These are phyloP conservation scores for Gryon sp. DNA, from an alignment of 1,140 invertebrate genomes.

Conservation along the genomic window DNA sequence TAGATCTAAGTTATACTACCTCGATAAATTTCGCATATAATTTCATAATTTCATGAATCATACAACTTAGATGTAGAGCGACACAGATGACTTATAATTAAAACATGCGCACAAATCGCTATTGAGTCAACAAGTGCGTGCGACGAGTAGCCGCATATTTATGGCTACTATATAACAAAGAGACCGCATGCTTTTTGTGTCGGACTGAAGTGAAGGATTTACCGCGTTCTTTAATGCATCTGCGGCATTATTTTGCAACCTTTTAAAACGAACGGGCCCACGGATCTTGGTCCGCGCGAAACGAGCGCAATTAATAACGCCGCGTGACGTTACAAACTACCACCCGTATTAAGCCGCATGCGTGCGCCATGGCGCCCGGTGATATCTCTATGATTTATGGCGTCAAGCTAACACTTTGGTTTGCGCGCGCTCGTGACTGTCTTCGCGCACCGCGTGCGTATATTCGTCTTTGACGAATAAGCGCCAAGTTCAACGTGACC, in stretches of 20 bases:
- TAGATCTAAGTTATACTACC: too few species aligned
- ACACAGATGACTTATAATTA: constrained; percentile 2
- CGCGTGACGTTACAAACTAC: constrained; percentile 62
- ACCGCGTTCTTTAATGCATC: constrained; percentile 31
- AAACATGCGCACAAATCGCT: constrained; percentile 18
- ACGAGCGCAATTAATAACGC: constrained; percentile 68
- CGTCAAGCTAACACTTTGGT: constrained; percentile 60
- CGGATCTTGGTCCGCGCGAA: constrained; percentile 37
- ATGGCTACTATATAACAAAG: constrained; percentile 22
- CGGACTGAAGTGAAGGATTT: constrained; percentile 37
- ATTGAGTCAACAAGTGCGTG: constrained; percentile 42
- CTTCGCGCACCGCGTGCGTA: constrained; percentile 40
- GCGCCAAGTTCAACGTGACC: constrained; percentile 35
- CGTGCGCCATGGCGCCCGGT: constrained; percentile 45
- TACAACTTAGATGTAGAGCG: neutral
- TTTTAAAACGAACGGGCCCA: constrained; percentile 25
- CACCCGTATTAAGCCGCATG: constrained; percentile 56
- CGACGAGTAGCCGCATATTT: constrained; percentile 48
- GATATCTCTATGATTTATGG: constrained; percentile 70
- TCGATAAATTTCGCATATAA: too few species aligned
- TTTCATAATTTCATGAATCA: too few species aligned
- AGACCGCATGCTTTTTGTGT: constrained; percentile 11
- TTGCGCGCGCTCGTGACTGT: constrained; percentile 58
- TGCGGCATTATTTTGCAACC: constrained; percentile 39
- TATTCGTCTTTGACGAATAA: constrained; percentile 47